phyloP scores from a whole-genome alignment of 2,113 vertebrate species.

The Lophius piscatorius region DNA sequence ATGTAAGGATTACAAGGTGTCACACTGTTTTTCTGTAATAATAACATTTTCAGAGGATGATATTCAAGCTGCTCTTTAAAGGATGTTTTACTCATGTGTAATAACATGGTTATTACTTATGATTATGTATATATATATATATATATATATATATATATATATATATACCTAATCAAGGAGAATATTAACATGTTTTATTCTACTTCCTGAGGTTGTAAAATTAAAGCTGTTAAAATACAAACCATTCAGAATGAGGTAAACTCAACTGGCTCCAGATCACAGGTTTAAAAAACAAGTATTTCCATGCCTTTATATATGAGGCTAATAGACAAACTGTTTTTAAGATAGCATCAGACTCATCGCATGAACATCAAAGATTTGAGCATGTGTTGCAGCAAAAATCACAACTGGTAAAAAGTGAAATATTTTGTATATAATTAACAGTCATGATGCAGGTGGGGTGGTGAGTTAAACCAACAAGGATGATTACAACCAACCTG shows the following conservation, averaged over 20 bases:
- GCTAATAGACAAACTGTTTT: slow-evolving; percentile 50
- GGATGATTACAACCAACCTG: slow-evolving; percentile 18
- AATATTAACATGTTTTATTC: slow-evolving; percentile 17
- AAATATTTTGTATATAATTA: slow-evolving; percentile 38
- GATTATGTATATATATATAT: too few relatives aligned
- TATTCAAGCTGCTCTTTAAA: too few relatives aligned
- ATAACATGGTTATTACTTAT: too few relatives aligned
- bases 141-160: too few relatives aligned
- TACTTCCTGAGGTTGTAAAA: slow-evolving; percentile 43
- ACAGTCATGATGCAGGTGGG: slow-evolving; percentile 36
- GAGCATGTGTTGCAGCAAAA: slow-evolving; percentile 25
- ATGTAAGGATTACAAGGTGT: too few relatives aligned
- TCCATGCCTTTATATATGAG: slow-evolving; percentile 34
- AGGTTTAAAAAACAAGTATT: slow-evolving; percentile 8
- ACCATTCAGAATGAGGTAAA: slow-evolving; percentile 54
- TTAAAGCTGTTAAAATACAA: slow-evolving; percentile 38
- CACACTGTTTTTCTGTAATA: too few relatives aligned
- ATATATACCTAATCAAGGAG: too few relatives aligned
- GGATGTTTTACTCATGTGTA: too few relatives aligned
- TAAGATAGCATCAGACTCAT: too few relatives aligned
- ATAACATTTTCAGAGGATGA: too few relatives aligned
- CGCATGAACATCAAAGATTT: neutral
- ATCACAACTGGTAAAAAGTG: too few relatives aligned
- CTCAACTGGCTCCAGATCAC: slow-evolving; percentile 28
- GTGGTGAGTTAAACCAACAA: slow-evolving; percentile 14